A percentile compares a stretch with the other conserved stretches of the same genome.
These are phyloP conservation scores for Menidia menidia DNA, from an alignment of 2,797 vertebrate genomes.

Conservation along the genomic window DNA sequence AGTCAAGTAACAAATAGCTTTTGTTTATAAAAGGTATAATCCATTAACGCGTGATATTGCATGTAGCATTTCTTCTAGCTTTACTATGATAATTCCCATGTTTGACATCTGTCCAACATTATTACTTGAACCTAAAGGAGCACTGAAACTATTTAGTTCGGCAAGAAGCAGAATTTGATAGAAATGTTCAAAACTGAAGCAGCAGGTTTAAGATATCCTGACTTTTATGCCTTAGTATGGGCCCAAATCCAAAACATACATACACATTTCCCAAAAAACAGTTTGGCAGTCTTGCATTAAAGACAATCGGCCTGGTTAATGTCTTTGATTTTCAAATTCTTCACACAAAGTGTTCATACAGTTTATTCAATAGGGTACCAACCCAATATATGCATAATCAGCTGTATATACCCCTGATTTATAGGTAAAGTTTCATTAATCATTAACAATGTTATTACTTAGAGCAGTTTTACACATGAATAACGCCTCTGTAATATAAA, in stretches of 20 bases:
- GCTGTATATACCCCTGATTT: slow-evolving; percentile 44
- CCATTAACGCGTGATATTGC: too few relatives aligned
- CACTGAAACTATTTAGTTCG: slow-evolving; percentile 7
- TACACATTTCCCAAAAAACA: slow-evolving; percentile 20
- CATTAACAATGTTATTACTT: slow-evolving; percentile 50
- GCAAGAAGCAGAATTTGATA: not conserved
- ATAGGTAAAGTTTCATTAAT: slow-evolving; percentile 49
- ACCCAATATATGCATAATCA: slow-evolving; percentile 17
- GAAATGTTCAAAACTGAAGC: slow-evolving; percentile 4
- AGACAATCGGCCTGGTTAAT: not conserved
- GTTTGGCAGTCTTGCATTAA: slow-evolving; percentile 5
- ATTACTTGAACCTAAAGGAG: not conserved
- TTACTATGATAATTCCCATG: too few relatives aligned
- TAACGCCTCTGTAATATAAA: slow-evolving; percentile 50
- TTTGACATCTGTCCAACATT: too few relatives aligned
- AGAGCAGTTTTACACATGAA: slow-evolving; percentile 58
- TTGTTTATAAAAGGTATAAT: too few relatives aligned
- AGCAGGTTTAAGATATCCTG: not conserved
- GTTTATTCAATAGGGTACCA: slow-evolving; percentile 22
- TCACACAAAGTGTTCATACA: not conserved
- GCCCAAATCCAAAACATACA: slow-evolving; percentile 6
- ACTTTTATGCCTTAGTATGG: slow-evolving; percentile 3
- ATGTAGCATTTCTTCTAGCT: too few relatives aligned
- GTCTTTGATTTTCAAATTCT: not conserved
- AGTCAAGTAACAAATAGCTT: too few relatives aligned